Base-by-base conservation (phyloP, 2,113 vertebrate species). In the Amblyopsis rosae region DNA sequence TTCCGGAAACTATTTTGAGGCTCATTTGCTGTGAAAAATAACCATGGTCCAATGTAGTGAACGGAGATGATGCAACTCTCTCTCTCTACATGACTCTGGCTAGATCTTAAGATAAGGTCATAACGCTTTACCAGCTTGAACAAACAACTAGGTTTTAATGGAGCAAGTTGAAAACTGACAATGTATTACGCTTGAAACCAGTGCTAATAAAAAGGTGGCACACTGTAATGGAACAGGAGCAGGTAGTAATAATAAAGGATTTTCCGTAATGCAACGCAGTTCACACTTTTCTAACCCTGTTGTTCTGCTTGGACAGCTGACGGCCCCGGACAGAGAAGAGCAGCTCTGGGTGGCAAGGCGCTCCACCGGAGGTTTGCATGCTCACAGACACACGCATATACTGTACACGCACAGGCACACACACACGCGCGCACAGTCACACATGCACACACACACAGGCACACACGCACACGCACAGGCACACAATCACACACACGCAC, bases 211-310 rank as follows among this genome's bases (percentile, higher is more conserved):
- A 7, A 15, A 10, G n/a, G 15, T 15, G n/a, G 46, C 33, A 6
- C 53, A 50, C 17, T 55, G 64, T 15, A 54, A 49, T 33, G 17
- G 16, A 49, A 55, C 47, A 55, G 60, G 62, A 67, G 56, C 13
- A 67, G 0, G 46, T n/a, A 57, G n/a, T 9, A 15, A 35, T n/a
- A 65, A 58, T 62, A 53, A 60, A 53, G 61, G 3, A 49, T 61
- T 73, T 66, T 66, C 71, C 70, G 55, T 72, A 58, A 76, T 59
- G 46, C 69, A 72, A 81, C 75, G 67, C 75, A 60, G 51, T 66
- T 71, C 59, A 48, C 67, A 78, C 76, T 70, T 61, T 62, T 57
- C 74, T 85, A 74, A 83, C 56, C 60, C 57, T 67, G 75, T 83
- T 79, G 69, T 82, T 82, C 67, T 74, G 73, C 74, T 71, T 62